phyloP scores from a whole-genome alignment of 2,797 vertebrate species.

The Aldrovandia affinis region DNA sequence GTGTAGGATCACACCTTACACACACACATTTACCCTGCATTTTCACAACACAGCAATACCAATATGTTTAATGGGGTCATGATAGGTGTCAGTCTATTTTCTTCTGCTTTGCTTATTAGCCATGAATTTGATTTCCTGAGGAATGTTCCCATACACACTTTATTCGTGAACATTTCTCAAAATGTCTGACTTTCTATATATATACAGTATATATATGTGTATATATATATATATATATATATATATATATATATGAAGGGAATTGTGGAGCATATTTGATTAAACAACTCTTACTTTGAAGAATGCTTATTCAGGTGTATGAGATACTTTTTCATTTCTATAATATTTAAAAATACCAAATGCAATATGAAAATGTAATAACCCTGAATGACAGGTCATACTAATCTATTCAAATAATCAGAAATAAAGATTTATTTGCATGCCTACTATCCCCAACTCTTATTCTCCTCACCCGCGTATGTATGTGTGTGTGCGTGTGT shows the following conservation, averaged over 20 bases:
- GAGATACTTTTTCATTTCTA: too few relatives aligned
- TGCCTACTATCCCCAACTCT: neutral
- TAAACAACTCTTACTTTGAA: too few relatives aligned
- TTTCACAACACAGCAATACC: neutral
- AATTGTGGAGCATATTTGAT: too few relatives aligned
- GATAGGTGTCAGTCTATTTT: neutral
- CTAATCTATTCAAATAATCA: neutral
- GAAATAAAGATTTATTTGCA: neutral
- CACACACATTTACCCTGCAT: too few relatives aligned
- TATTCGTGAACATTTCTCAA: neutral
- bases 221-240: too few relatives aligned
- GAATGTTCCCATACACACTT: neutral
- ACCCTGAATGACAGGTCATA: neutral
- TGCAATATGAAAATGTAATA: neutral
- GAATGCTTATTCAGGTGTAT: too few relatives aligned
- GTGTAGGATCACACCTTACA: too few relatives aligned
- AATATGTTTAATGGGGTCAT: neutral
- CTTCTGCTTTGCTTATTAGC: neutral
- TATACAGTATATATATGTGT: neutral
- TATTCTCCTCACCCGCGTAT: neutral
- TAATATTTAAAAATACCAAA: neutral
- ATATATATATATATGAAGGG: too few relatives aligned
- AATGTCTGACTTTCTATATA: neutral
- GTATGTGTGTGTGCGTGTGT: neutral
- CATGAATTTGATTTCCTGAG: neutral